Percentiles rank a stretch among this genome's conserved stretches.
Evolutionary conservation across 2,113 vertebrate genomes (phyloP).

Genomic region (Dasyornis broadbenti): DNA sequence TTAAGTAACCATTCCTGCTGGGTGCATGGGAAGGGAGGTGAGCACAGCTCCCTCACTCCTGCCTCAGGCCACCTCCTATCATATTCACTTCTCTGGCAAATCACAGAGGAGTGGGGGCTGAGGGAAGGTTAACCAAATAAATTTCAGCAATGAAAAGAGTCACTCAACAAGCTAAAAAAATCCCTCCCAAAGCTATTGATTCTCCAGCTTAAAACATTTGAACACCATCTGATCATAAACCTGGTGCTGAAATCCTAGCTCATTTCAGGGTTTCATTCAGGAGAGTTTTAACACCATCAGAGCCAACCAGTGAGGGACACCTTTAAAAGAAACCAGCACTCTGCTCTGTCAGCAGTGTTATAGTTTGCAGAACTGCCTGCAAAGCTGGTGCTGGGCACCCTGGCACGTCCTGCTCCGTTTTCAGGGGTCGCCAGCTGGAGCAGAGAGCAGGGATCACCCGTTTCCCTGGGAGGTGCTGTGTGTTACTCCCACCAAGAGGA

Average conservation of each 20-base stretch:
- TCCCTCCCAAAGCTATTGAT: neutral
- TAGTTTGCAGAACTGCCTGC: neutral
- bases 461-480: neutral
- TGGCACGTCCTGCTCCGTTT: neutral
- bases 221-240: neutral
- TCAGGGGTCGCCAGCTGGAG: neutral
- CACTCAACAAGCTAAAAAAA: neutral
- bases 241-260: neutral
- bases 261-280: neutral
- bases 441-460: neutral
- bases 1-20: neutral
- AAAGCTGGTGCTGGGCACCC: neutral
- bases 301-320: neutral
- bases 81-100: neutral
- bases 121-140: neutral
- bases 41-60: neutral
- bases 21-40: neutral
- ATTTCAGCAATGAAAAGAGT: neutral
- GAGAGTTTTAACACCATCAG: neutral
- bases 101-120: neutral
- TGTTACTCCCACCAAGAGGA: neutral
- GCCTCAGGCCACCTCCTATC: neutral
- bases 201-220: neutral
- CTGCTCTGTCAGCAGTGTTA: rapidly evolving
- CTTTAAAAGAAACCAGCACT: neutral